Conservation (phyloP, 2,113 vertebrate species). For the Chionodraco myersi region DNA sequence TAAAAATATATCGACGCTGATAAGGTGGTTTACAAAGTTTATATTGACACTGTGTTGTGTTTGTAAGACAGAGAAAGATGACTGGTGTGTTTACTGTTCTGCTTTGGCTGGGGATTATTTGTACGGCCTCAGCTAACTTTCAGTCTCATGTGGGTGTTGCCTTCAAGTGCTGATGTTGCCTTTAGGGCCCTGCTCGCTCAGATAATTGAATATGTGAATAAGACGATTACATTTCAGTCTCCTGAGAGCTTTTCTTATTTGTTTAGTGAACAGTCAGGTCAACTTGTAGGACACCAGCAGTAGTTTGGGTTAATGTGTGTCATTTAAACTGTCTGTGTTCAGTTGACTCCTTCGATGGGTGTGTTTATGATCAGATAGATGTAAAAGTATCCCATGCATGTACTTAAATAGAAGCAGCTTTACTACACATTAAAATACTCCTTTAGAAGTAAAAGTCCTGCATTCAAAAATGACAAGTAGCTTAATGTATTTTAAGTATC, state of each 20-base stretch:
- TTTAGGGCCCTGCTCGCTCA: constrained; percentile 4
- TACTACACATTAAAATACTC: not conserved
- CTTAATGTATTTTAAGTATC: not conserved
- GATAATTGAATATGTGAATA: not conserved
- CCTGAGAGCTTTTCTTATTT: not conserved
- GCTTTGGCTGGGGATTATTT: not conserved
- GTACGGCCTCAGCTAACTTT: not conserved
- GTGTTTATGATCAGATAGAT: not conserved
- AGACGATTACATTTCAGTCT: not conserved
- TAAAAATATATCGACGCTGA: not conserved
- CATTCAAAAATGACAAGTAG: not conserved
- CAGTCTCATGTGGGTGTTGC: not conserved
- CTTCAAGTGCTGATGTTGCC: constrained; percentile 8
- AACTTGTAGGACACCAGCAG: not conserved
- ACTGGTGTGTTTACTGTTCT: not conserved
- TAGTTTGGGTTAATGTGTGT: not conserved
- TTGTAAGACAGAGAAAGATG: not conserved
- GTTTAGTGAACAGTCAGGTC: not conserved
- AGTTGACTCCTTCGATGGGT: too few relatives aligned
- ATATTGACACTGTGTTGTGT: not conserved
- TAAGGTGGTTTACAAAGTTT: constrained; percentile 17
- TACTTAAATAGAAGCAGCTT: not conserved
- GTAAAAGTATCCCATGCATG: not conserved
- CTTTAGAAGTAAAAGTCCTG: not conserved
- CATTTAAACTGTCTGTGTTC: not conserved